Evolutionary conservation across 2,888 invertebrate genomes (phyloP).

Genomic region (Drosophila kuntzei): DNA sequence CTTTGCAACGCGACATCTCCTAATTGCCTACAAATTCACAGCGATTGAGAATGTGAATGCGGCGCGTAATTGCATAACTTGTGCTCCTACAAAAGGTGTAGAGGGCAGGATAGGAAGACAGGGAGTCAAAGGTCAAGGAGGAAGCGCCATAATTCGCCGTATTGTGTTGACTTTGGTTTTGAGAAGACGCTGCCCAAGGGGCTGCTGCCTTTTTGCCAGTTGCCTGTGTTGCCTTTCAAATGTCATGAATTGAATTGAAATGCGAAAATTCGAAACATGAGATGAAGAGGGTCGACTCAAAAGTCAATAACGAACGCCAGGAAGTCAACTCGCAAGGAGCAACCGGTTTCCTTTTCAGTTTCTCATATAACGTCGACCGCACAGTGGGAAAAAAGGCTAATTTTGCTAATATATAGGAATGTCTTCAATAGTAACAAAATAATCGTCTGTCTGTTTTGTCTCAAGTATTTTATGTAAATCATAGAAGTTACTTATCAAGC

Average conservation of each 20-base stretch:
- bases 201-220: constrained; percentile 13
- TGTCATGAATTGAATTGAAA: constrained; percentile 56
- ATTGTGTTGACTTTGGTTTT: constrained; percentile 60
- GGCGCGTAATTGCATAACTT: constrained; percentile 74
- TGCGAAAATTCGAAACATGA: constrained; percentile 45
- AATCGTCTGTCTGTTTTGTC: neutral
- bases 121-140: constrained; percentile 65
- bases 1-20: constrained; percentile 17
- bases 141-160: constrained; percentile 76
- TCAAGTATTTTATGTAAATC: too few species aligned
- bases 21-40: constrained; percentile 54
- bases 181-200: constrained; percentile 32
- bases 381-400: neutral
- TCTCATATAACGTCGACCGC: neutral
- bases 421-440: neutral
- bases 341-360: constrained; percentile 58
- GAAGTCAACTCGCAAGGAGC: constrained; percentile 61
- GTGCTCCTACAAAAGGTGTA: constrained; percentile 33
- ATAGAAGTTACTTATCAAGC: too few species aligned
- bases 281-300: constrained; percentile 23
- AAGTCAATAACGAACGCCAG: constrained; percentile 69
- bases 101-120: neutral
- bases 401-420: neutral
- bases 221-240: constrained; percentile 34
- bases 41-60: constrained; percentile 61